Evolutionary conservation across 2,888 invertebrate species (phyloP).

Genomic region (Lepidocyrtinus sp.): DNA sequence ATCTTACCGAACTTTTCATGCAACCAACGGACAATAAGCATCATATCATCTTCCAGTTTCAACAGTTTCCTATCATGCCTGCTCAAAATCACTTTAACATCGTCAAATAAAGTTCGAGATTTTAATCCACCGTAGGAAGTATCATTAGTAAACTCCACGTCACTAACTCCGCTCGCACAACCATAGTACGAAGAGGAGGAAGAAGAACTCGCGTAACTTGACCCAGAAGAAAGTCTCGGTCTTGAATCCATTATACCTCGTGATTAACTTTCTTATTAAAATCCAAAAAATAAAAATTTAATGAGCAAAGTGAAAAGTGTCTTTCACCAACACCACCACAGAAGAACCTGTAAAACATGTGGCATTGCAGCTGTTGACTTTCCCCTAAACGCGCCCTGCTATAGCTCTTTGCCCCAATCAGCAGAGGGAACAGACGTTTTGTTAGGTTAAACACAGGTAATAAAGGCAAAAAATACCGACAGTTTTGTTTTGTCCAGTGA

Average conservation of each 20-base stretch:
- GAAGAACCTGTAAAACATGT: background rate
- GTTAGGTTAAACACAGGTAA: no score
- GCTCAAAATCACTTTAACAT: conserved; percentile 40
- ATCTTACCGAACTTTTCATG: conserved; percentile 44
- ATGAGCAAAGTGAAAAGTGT: background rate
- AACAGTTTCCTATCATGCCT: conserved; percentile 39
- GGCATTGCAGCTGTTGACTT: background rate
- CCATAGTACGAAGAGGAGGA: conserved; percentile 24
- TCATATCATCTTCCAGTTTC: conserved; percentile 37
- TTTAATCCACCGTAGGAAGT: background rate
- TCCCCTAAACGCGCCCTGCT: background rate
- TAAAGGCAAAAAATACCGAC: no score
- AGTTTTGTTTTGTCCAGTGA: no score
- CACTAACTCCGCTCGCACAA: conserved; percentile 6
- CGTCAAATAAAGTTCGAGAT: conserved; percentile 37
- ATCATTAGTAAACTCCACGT: background rate
- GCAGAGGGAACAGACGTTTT: background rate
- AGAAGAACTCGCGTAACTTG: conserved; percentile 22
- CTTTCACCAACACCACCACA: background rate
- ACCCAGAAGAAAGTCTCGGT: conserved; percentile 12
- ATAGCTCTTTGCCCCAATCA: background rate
- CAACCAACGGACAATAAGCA: conserved; percentile 35
- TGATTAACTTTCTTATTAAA: background rate
- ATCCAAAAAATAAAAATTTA: background rate
- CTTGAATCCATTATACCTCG: conserved; percentile 4